These are phyloP conservation scores for Trichogramma pretiosum DNA, from an alignment of 1,140 invertebrate species.

Conservation along the genomic window DNA sequence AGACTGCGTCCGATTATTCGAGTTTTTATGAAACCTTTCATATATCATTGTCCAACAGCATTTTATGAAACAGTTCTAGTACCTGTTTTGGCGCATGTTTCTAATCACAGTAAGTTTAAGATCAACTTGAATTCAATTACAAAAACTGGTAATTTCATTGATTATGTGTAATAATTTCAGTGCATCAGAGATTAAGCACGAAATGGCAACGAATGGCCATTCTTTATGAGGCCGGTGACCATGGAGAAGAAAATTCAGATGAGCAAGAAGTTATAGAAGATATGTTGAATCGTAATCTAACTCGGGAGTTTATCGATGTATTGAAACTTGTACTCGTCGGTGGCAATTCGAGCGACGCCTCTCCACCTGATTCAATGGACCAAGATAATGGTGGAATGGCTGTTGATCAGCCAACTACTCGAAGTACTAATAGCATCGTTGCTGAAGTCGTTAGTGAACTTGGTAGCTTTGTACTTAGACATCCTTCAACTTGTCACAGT, in stretches of 20 bases:
- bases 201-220: constrained; percentile 72
- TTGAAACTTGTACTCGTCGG: constrained; percentile 60
- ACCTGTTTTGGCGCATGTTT: constrained; percentile 66
- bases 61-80: constrained; percentile 66
- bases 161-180: constrained; percentile 36
- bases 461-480: constrained; percentile 56
- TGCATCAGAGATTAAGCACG: constrained; percentile 63
- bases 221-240: constrained; percentile 62
- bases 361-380: constrained; percentile 53
- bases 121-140: no score
- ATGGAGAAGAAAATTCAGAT: constrained; percentile 72
- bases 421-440: constrained; percentile 49
- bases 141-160: background rate
- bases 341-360: constrained; percentile 42
- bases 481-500: constrained; percentile 56
- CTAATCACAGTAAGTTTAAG: constrained; percentile 60
- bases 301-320: constrained; percentile 77
- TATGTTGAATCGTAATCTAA: constrained; percentile 76
- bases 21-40: constrained; percentile 76
- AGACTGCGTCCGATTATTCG: constrained; percentile 72
- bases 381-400: constrained; percentile 54
- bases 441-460: constrained; percentile 65
- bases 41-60: constrained; percentile 72
- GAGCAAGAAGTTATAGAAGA: constrained; percentile 82
- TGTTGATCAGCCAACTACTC: constrained; percentile 50